Conservation (phyloP, 1,140 invertebrate genomes). For the Drosophila sturtevanti region DNA sequence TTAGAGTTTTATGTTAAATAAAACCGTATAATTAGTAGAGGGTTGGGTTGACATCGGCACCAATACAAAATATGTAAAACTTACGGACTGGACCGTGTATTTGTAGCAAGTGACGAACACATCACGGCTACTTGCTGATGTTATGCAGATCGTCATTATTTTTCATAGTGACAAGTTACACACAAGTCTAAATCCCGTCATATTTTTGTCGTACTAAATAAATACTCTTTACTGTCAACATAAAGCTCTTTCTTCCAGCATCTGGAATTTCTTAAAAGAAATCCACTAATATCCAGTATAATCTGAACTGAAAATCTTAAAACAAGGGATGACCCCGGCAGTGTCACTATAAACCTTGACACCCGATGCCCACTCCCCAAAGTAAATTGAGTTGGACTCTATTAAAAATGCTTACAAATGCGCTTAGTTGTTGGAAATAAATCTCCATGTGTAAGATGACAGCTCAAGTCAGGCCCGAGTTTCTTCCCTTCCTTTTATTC, state of each 20-base stretch:
- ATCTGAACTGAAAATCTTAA: background rate
- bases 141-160: too few species aligned
- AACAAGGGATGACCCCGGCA: background rate
- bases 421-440: constrained; percentile 71
- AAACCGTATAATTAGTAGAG: too few species aligned
- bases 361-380: background rate
- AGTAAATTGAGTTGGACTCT: constrained; percentile 43
- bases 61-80: too few species aligned
- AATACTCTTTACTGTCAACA: background rate
- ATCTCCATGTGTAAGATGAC: constrained; percentile 76
- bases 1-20: too few species aligned
- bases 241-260: background rate
- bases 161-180: too few species aligned
- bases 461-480: constrained; percentile 24
- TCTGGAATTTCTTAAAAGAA: background rate
- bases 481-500: background rate
- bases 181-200: too few species aligned
- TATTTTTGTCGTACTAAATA: background rate
- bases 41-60: too few species aligned
- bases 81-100: too few species aligned
- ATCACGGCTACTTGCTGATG: too few species aligned
- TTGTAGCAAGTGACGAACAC: too few species aligned
- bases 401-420: constrained; percentile 78
- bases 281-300: background rate
- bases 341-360: too few species aligned